Base-by-base conservation (phyloP, 2,113 vertebrate genomes). In the Caloenas nicobarica region DNA sequence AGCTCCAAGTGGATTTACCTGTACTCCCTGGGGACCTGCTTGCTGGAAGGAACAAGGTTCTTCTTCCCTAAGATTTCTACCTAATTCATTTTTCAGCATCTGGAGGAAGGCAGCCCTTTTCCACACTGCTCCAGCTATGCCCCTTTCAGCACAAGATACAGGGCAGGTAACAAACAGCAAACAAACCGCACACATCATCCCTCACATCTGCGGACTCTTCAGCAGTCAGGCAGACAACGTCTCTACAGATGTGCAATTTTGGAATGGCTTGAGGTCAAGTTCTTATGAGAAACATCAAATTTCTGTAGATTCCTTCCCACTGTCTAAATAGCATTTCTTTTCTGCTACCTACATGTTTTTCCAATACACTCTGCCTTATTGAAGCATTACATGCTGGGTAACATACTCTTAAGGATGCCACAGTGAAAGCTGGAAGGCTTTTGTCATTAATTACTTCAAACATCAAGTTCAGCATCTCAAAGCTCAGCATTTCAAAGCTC, bases 381-480 rank as follows among this genome's bases (percentile, higher is more conserved):
- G 71, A 89, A 83, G 50, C 38, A 50, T 15, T 80, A 48, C 18
- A 25, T 7, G 8, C 57, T 80, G 34, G 71, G 38, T 80, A 69
- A 68, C 16, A 36, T 19, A 22, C 44, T 36, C 58, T 81, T 61
- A 65, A 88, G 31, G n/a, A 77, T 58, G 16, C 22, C 7, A 51
- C 11, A 71, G n/a, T 46, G 51, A 68, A 78, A 81, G 33, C 26
- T 44, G 23, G 16, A 21, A 83, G 29, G 70, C 31, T 81, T 73
- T 57, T 60, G 74, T 70, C 76, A 85, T 51, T 85, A 93, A 91
- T 80, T 94, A 79, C 33, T 78, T 73, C 66, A 94, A 61, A 69
- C 53, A 87, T 53, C 60, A 80, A 89, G 61, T 78, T 90, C 81
- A 88, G 73, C 56, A 85, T 73, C 60, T 91, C 79, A 78, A 34